These are phyloP conservation scores for Belonocnema kinseyi DNA, from an alignment of 1,140 invertebrate genomes.

Conservation along the genomic window DNA sequence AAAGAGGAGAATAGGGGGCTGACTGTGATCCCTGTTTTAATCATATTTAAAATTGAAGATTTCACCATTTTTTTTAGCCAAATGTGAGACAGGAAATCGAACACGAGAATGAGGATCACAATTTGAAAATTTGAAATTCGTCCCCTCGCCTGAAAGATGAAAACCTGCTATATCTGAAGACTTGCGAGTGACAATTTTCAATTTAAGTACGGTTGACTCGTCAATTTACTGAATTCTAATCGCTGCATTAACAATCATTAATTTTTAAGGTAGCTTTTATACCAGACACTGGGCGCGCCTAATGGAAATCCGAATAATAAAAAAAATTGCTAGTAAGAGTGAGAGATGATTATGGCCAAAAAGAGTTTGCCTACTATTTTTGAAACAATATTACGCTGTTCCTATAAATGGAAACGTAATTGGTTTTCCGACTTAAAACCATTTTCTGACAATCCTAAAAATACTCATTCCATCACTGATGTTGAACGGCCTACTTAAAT, in stretches of 20 bases:
- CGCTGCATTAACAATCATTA: constrained; percentile 66
- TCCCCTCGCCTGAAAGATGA: too few relatives aligned
- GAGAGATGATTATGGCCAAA: not conserved
- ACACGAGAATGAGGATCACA: too few relatives aligned
- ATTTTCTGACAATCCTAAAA: constrained; percentile 50
- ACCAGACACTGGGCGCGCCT: constrained; percentile 46
- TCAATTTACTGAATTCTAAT: constrained; percentile 57
- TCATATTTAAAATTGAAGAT: too few relatives aligned
- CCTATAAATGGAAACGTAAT: constrained; percentile 41
- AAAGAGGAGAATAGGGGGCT: too few relatives aligned
- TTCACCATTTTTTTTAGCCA: too few relatives aligned
- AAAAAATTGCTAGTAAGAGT: constrained; percentile 15
- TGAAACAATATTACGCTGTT: too few relatives aligned
- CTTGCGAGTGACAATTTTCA: not conserved
- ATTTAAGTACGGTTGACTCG: not conserved
- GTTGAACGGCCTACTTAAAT: constrained; percentile 41
- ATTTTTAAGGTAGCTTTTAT: constrained; percentile 70
- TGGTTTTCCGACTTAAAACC: constrained; percentile 34
- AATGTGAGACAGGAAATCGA: too few relatives aligned
- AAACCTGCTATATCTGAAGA: too few relatives aligned
- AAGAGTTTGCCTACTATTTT: too few relatives aligned
- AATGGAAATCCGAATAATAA: constrained; percentile 42
- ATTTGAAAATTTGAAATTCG: too few relatives aligned
- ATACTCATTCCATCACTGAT: constrained; percentile 47
- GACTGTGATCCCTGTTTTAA: too few relatives aligned